Evolutionary conservation across 2,888 invertebrate species (phyloP), one percentile per base, ranked within the genome.

Genomic region (Papilio elwesi): DNA sequence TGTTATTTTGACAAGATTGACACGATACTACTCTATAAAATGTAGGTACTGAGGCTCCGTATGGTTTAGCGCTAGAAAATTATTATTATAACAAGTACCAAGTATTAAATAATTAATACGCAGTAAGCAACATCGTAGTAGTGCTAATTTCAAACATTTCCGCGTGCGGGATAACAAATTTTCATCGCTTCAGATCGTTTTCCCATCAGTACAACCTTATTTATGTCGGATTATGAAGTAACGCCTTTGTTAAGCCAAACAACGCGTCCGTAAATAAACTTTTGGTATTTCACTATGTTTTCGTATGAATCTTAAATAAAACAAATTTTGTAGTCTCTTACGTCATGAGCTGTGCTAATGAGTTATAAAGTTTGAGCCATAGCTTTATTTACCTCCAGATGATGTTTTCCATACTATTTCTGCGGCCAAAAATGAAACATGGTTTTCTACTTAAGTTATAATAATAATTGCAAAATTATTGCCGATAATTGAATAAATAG

Each of bases 141-240:
- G 15, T 26, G 12, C 26, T 26, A 16, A 49, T 64, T 48, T 49
- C 13, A 64, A 64, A 64, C 36, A 68, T 57, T 16, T 53, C 68
- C 67, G 70, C 62, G 49, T 73, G 67, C 59, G 70, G 55, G 48
- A 43, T 64, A 57, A 64, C 26, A 69, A 59, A 70, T 62, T 74
- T 72, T 72, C 69, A 74, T 59, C 66, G 73, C 57, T 26, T 43
- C 38, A 38, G 47, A 55, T 63, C 53, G 64, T 75, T 74, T 76
- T 64, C 73, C 74, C 67, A 73, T 74, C 74, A 76, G 12, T 57
- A 38, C 10, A 57, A 64, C 48, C 63, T 47, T 72, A 16, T 57
- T 68, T 74, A 76, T 78, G 76, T 76, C 76, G 75, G 76, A 78
- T n/a, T 79, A 78, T 81, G 77, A 81, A 80, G 76, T 76, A 81